Evolutionary conservation across 2,888 invertebrate species (phyloP).

Genomic region (Eremobia ochroleuca): DNA sequence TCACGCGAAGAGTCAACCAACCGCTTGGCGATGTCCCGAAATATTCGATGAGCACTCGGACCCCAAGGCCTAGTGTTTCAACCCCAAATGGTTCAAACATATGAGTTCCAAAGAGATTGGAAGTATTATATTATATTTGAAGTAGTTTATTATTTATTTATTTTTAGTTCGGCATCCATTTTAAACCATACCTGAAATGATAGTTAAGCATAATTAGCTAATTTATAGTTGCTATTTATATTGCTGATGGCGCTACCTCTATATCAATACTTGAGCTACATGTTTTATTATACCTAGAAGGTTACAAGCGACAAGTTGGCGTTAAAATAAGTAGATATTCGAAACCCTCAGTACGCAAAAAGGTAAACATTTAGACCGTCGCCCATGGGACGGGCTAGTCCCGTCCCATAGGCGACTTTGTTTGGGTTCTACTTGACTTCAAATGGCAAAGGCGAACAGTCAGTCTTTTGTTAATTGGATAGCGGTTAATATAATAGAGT

Average conservation of each 20-base stretch:
- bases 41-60: too few species aligned
- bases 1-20: too few species aligned
- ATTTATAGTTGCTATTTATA: background rate
- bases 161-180: too few species aligned
- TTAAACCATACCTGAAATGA: background rate
- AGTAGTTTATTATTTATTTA: too few species aligned
- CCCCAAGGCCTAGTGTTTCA: too few species aligned
- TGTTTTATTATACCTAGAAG: background rate
- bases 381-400: slow-evolving; percentile 8
- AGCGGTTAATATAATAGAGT: background rate
- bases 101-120: too few species aligned
- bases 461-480: slow-evolving; percentile 10
- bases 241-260: background rate
- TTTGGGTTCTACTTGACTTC: background rate
- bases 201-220: background rate
- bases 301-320: background rate
- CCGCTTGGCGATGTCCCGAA: too few species aligned
- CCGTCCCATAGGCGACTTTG: too few species aligned
- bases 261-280: background rate
- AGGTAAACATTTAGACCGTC: slow-evolving; percentile 2
- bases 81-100: too few species aligned
- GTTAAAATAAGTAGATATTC: background rate
- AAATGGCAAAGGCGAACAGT: background rate
- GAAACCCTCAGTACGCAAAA: background rate
- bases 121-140: too few species aligned